A percentile compares a stretch with the other conserved stretches of the same genome.
Conservation (phyloP, 2,797 vertebrate species). For the Sebastes hopkinsi region DNA sequence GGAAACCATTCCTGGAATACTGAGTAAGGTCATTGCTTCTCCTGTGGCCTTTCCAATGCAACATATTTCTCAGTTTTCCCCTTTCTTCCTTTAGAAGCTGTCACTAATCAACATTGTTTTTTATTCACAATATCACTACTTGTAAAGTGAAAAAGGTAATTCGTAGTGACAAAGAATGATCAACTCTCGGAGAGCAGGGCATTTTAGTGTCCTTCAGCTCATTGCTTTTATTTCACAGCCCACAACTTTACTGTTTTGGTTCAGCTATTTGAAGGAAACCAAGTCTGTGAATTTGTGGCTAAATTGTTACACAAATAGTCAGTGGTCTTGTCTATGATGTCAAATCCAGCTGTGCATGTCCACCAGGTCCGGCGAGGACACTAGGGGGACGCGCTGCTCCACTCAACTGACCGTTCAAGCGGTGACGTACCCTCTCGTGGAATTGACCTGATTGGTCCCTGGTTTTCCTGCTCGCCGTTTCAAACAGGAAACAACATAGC, state of each 20-base stretch:
- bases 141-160: background rate
- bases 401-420: no score
- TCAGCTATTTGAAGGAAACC: background rate
- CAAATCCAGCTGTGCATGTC: no score
- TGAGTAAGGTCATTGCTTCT: conserved; percentile 31
- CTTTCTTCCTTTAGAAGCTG: background rate
- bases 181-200: background rate
- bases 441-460: no score
- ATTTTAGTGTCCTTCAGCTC: background rate
- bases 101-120: background rate
- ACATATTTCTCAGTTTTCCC: background rate
- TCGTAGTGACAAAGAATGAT: background rate
- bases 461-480: no score
- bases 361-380: no score
- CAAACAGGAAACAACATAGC: no score
- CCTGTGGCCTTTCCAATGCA: background rate
- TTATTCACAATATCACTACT: background rate
- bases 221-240: background rate
- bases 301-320: no score
- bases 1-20: conserved; percentile 24
- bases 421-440: no score
- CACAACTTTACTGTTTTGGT: background rate
- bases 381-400: no score
- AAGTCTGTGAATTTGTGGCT: no score
- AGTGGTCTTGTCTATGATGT: no score